phyloP scores from a whole-genome alignment of 2,888 invertebrate species.

The Diarsia mendica region DNA sequence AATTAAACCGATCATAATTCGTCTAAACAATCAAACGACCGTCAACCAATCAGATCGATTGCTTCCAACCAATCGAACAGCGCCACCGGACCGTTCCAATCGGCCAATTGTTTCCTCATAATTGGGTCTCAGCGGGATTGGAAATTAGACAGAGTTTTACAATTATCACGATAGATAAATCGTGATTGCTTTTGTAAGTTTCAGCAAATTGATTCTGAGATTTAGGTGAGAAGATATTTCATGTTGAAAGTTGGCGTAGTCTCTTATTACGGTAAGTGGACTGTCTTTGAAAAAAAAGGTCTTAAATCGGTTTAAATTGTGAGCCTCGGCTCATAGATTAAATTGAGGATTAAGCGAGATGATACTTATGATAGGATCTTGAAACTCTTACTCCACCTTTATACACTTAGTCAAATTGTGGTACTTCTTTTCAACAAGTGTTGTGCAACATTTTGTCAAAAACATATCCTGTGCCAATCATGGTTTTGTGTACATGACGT shows the following conservation, averaged over 20 bases:
- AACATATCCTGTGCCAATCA: background rate
- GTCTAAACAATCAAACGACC: slow-evolving; percentile 35
- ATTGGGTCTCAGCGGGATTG: slow-evolving; percentile 55
- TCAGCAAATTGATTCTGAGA: slow-evolving; percentile 39
- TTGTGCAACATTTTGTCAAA: background rate
- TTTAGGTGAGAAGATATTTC: slow-evolving; percentile 20
- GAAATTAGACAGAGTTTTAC: slow-evolving; percentile 63
- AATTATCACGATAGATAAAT: slow-evolving; percentile 57
- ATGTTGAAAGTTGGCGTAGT: background rate
- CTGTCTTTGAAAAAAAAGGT: background rate
- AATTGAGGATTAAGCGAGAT: background rate
- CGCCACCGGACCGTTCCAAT: slow-evolving; percentile 43
- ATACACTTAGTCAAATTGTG: background rate
- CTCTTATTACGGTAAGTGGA: slow-evolving; percentile 12
- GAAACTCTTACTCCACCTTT: background rate
- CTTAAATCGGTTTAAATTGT: background rate
- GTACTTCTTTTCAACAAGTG: background rate
- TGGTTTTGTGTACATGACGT: background rate
- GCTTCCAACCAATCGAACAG: slow-evolving; percentile 49
- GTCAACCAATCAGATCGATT: slow-evolving; percentile 40
- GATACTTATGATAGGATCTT: background rate
- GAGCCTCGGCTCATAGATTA: background rate
- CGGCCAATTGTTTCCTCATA: slow-evolving; percentile 61
- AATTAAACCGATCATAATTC: slow-evolving; percentile 35
- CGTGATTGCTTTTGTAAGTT: slow-evolving; percentile 57